A percentile compares a stretch with the other conserved stretches of the same genome.
Evolutionary conservation across 2,797 vertebrate species (phyloP).

Genomic region (Mormyrus proboscirostris): DNA sequence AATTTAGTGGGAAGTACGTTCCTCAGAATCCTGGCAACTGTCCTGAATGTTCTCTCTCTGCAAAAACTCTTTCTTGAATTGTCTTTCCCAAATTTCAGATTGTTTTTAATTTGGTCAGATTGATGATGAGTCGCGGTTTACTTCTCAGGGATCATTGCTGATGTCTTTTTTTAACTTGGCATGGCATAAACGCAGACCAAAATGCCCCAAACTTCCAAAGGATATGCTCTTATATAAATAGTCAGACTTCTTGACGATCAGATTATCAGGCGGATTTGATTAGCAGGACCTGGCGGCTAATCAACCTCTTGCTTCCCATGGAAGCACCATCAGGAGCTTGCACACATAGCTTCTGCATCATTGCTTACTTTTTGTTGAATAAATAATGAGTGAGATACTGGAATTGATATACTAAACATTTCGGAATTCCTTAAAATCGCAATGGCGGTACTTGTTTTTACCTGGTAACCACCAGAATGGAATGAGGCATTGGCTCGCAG

Average conservation of each 20-base stretch:
- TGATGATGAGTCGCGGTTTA: background rate
- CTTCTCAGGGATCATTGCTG: background rate
- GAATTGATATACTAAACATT: background rate
- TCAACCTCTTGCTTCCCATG: background rate
- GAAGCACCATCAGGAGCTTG: background rate
- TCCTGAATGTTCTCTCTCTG: background rate
- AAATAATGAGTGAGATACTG: background rate
- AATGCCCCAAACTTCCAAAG: background rate
- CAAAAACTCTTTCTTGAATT: background rate
- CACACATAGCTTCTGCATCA: background rate
- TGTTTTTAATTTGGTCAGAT: background rate
- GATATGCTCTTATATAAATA: background rate
- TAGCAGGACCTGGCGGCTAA: background rate
- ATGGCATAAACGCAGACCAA: background rate
- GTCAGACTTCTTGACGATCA: background rate
- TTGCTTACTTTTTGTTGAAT: background rate
- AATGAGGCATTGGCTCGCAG: background rate
- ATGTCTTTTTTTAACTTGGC: background rate
- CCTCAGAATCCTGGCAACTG: background rate
- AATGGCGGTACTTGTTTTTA: background rate
- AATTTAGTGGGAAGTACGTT: background rate
- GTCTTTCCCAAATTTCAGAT: background rate
- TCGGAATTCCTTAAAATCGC: background rate
- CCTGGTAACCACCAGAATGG: background rate
- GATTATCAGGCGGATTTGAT: background rate